Percentiles rank a stretch among this genome's conserved stretches.
These are phyloP conservation scores for Acrobasis suavella DNA, from an alignment of 2,888 invertebrate species.

Conservation along the genomic window DNA sequence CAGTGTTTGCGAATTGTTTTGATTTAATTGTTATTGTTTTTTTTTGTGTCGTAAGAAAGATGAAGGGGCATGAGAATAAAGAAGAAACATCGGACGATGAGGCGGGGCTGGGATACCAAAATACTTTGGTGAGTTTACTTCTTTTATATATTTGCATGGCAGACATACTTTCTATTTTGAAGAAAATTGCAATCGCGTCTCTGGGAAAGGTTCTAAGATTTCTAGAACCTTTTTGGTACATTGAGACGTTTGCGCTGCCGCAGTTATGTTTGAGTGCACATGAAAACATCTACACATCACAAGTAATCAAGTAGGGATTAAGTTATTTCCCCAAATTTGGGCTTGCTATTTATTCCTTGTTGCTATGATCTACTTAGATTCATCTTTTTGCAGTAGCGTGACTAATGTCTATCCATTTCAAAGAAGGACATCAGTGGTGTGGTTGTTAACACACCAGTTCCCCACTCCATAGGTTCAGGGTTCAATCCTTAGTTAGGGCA, in stretches of 20 bases:
- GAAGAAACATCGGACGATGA: constrained; percentile 82
- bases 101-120: constrained; percentile 86
- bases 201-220: neutral
- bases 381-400: no score
- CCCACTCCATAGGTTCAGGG: no score
- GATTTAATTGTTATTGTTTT: constrained; percentile 44
- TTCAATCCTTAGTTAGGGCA: no score
- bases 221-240: constrained; percentile 5
- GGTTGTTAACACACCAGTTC: no score
- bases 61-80: constrained; percentile 64
- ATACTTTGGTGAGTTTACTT: constrained; percentile 84
- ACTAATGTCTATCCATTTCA: no score
- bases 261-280: neutral
- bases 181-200: constrained; percentile 41
- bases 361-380: no score
- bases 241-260: neutral
- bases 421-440: no score
- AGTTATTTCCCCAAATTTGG: no score
- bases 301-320: no score
- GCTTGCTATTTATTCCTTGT: no score
- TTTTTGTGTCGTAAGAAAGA: constrained; percentile 51
- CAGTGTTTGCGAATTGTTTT: constrained; percentile 55
- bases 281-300: neutral
- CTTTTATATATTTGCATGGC: constrained; percentile 29
- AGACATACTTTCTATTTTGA: constrained; percentile 64